Conservation (phyloP, 1,140 invertebrate species). For the Micrasema longulum region DNA sequence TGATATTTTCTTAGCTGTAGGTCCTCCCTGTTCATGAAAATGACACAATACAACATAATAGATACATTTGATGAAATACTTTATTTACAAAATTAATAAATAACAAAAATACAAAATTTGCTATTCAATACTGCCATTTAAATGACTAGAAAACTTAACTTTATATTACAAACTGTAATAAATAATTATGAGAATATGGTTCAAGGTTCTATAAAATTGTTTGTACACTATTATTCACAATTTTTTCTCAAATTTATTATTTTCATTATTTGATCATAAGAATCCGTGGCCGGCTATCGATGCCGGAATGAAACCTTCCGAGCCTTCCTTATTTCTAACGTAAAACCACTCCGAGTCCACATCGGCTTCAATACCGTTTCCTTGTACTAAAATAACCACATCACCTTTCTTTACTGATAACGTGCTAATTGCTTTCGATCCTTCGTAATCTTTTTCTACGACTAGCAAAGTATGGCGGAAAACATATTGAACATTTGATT, state of each 20-base stretch:
- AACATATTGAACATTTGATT: constrained; percentile 1
- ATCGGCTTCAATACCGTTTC: constrained; percentile 63
- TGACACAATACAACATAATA: too few species aligned
- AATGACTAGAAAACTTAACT: constrained; percentile 31
- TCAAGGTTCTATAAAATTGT: too few species aligned
- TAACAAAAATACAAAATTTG: too few species aligned
- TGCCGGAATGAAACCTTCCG: constrained; percentile 82
- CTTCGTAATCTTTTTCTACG: constrained; percentile 74
- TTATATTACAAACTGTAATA: too few species aligned
- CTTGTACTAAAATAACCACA: constrained; percentile 76
- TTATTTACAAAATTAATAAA: too few species aligned
- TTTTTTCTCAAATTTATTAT: too few species aligned
- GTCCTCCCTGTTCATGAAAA: too few species aligned
- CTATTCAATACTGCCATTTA: constrained; percentile 32
- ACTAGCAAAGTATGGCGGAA: constrained; percentile 75
- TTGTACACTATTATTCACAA: too few species aligned
- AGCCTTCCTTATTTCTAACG: constrained; percentile 75
- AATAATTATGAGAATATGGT: too few species aligned
- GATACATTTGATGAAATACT: too few species aligned
- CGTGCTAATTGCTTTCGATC: constrained; percentile 68
- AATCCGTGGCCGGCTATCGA: constrained; percentile 79
- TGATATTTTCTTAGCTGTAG: too few species aligned
- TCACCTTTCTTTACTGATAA: constrained; percentile 78
- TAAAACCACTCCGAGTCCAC: constrained; percentile 77
- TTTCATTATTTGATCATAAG: constrained; percentile 26